Evolutionary conservation across 2,888 invertebrate genomes (phyloP).

Genomic region (Rhingia campestris): DNA sequence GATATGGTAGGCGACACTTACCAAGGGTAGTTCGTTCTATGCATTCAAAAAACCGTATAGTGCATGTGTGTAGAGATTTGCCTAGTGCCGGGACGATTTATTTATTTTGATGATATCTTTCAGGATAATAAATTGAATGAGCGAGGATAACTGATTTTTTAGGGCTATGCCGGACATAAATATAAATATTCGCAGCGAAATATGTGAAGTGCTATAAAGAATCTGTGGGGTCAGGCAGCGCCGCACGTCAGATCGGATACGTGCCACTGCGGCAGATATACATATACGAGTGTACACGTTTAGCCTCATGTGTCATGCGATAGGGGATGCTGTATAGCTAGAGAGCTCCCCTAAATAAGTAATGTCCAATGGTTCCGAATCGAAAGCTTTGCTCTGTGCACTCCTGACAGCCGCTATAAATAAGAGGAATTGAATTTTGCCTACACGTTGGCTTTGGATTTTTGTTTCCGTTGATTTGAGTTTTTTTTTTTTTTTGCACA

Average conservation of each 20-base stretch:
- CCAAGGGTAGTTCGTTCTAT: constrained; percentile 38
- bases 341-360: constrained; percentile 65
- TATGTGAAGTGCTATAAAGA: constrained; percentile 74
- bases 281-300: background rate
- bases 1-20: constrained; percentile 14
- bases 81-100: constrained; percentile 74
- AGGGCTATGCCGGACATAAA: constrained; percentile 74
- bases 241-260: constrained; percentile 69
- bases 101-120: constrained; percentile 76
- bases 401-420: constrained; percentile 72
- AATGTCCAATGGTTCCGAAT: constrained; percentile 62
- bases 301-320: constrained; percentile 61
- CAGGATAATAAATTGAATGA: constrained; percentile 76
- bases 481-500: background rate
- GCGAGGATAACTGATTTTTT: constrained; percentile 74
- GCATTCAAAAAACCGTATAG: constrained; percentile 16
- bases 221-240: constrained; percentile 66
- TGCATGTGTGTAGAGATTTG: constrained; percentile 62
- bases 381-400: constrained; percentile 51
- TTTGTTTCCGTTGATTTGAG: background rate
- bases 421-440: constrained; percentile 73
- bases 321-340: background rate
- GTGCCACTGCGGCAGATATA: constrained; percentile 48
- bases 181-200: constrained; percentile 74
- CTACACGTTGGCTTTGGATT: constrained; percentile 26